Percentiles rank a stretch among this genome's conserved stretches.
These are phyloP conservation scores for Tetramorium alpestre DNA, from an alignment of 1,140 invertebrate species.

Conservation along the genomic window DNA sequence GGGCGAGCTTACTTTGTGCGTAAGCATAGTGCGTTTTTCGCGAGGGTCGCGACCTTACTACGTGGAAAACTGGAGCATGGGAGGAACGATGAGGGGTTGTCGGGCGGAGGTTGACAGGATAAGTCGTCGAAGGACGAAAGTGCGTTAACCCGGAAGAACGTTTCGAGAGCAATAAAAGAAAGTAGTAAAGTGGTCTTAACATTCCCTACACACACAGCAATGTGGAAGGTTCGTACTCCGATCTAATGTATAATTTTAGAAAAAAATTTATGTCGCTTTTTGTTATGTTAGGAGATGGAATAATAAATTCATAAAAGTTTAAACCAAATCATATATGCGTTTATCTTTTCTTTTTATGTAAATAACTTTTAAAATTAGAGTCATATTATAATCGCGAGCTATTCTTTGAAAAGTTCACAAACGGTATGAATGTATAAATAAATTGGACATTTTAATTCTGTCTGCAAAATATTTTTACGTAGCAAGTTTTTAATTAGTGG, in stretches of 20 bases:
- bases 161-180: conserved; percentile 70
- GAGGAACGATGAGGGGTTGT: neutral
- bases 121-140: conserved; percentile 52
- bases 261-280: neutral
- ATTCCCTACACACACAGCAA: neutral
- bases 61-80: conserved; percentile 60
- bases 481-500: neutral
- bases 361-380: neutral
- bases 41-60: conserved; percentile 79
- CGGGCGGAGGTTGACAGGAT: neutral
- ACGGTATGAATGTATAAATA: neutral
- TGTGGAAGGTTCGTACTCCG: neutral
- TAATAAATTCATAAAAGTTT: neutral
- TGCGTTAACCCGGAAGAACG: conserved; percentile 73
- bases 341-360: too few relatives aligned
- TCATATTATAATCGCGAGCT: neutral
- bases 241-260: neutral
- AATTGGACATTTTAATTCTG: neutral
- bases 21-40: conserved; percentile 59
- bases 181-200: neutral
- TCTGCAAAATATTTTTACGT: neutral
- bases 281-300: neutral
- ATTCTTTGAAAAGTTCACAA: neutral
- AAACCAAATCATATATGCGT: neutral
- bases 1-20: conserved; percentile 26